These are phyloP conservation scores for Cheilosia urbana DNA, from an alignment of 2,888 invertebrate genomes.

Conservation along the genomic window DNA sequence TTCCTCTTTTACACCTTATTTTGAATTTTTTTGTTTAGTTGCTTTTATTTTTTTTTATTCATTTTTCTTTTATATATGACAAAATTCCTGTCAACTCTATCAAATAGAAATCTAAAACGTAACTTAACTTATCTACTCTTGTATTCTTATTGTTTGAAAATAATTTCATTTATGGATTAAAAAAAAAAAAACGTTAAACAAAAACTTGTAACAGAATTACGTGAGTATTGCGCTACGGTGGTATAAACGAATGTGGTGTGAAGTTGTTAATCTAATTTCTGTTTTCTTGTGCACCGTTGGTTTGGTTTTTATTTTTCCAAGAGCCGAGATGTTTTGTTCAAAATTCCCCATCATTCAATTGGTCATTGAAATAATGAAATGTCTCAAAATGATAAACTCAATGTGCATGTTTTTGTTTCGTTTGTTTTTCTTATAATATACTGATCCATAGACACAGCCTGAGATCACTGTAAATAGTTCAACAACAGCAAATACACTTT, in stretches of 20 bases:
- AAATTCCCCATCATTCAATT: conserved; percentile 5
- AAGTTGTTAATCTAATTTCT: conserved; percentile 36
- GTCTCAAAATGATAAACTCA: conserved; percentile 43
- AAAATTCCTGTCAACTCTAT: conserved; percentile 61
- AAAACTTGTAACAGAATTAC: conserved; percentile 66
- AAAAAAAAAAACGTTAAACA: conserved; percentile 19
- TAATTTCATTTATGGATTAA: conserved; percentile 41
- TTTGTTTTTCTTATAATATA: conserved; percentile 22
- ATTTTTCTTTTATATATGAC: conserved; percentile 43
- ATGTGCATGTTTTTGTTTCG: conserved; percentile 58
- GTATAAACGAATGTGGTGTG: conserved; percentile 68
- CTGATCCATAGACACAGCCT: conserved; percentile 16
- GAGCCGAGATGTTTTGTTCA: conserved; percentile 61
- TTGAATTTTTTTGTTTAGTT: conserved; percentile 11
- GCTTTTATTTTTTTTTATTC: conserved; percentile 27
- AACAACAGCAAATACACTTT: neutral
- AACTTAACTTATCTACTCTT: conserved; percentile 49
- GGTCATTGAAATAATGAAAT: conserved; percentile 32
- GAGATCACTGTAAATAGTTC: conserved; percentile 27
- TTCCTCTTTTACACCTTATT: neutral
- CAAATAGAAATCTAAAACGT: conserved; percentile 62
- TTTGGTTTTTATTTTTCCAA: conserved; percentile 5
- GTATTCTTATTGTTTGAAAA: conserved; percentile 70
- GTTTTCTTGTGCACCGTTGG: conserved; percentile 35
- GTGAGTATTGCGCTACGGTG: conserved; percentile 62